These are phyloP conservation scores for Beaufortia kweichowensis DNA, from an alignment of 2,113 vertebrate genomes.

Conservation along the genomic window DNA sequence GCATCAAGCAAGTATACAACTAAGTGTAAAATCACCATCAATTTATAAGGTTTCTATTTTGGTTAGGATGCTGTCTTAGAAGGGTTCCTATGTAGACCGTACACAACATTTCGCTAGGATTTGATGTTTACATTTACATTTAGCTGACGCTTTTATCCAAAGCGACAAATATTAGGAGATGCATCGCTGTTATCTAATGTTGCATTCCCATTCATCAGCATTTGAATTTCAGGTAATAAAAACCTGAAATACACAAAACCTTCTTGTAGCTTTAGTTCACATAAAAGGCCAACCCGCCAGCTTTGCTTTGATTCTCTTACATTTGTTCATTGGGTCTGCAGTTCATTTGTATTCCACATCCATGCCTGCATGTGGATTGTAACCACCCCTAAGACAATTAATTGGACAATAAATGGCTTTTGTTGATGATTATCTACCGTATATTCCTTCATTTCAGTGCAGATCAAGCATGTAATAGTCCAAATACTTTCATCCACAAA, in stretches of 20 bases:
- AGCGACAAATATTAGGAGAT: too few relatives aligned
- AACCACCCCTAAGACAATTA: slow-evolving; percentile 50
- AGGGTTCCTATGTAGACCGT: too few relatives aligned
- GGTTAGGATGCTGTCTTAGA: too few relatives aligned
- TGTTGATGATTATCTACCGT: slow-evolving; percentile 53
- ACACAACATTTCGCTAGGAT: too few relatives aligned
- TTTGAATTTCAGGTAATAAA: too few relatives aligned
- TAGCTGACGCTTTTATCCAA: too few relatives aligned
- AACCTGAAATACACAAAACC: not conserved
- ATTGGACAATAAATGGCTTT: slow-evolving; percentile 56
- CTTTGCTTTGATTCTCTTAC: slow-evolving; percentile 25
- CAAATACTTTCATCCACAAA: slow-evolving; percentile 50
- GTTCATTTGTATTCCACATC: slow-evolving; percentile 18
- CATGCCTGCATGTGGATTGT: slow-evolving; percentile 7
- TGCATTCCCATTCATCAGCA: too few relatives aligned
- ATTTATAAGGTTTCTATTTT: too few relatives aligned
- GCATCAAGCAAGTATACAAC: too few relatives aligned
- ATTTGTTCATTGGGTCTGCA: not conserved
- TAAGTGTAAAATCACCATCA: too few relatives aligned
- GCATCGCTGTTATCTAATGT: too few relatives aligned
- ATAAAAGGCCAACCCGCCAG: not conserved
- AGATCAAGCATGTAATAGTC: slow-evolving; percentile 57
- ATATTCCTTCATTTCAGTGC: slow-evolving; percentile 47
- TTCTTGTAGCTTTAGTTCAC: not conserved
- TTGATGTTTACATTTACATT: too few relatives aligned